Evolutionary conservation across 2,888 invertebrate genomes (phyloP).

Genomic region (Myopa testacea): DNA sequence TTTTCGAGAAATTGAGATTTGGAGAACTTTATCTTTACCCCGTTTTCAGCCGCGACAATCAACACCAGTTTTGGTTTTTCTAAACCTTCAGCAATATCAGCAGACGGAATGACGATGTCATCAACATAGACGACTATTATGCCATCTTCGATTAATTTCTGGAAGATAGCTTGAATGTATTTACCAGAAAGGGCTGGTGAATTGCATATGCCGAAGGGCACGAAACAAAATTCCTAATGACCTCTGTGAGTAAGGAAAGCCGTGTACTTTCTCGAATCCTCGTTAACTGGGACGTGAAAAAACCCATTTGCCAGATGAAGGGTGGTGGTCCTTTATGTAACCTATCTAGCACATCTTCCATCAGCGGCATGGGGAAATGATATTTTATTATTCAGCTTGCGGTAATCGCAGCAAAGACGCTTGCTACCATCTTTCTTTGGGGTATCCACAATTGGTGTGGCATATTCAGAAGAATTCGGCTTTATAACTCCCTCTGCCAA

Average conservation of each 20-base stretch:
- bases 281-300: slow-evolving; percentile 32
- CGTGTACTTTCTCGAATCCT: slow-evolving; percentile 31
- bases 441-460: not conserved
- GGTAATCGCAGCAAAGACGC: slow-evolving; percentile 11
- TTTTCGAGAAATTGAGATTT: no score
- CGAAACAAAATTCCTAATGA: slow-evolving; percentile 33
- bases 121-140: slow-evolving; percentile 25
- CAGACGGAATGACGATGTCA: slow-evolving; percentile 34
- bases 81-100: slow-evolving; percentile 25
- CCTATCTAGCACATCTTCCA: slow-evolving; percentile 35
- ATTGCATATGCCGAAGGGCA: slow-evolving; percentile 37
- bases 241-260: slow-evolving; percentile 31
- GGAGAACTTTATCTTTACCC: no score
- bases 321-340: slow-evolving; percentile 30
- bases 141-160: slow-evolving; percentile 51
- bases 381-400: slow-evolving; percentile 25
- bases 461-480: slow-evolving; percentile 36
- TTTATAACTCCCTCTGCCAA: slow-evolving; percentile 24
- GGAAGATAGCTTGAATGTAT: slow-evolving; percentile 20
- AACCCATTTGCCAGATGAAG: slow-evolving; percentile 22
- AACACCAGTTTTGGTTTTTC: slow-evolving; percentile 22
- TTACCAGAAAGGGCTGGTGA: slow-evolving; percentile 29
- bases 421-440: slow-evolving; percentile 18
- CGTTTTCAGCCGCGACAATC: no score
- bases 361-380: slow-evolving; percentile 35